Evolutionary conservation across 1,140 invertebrate species (phyloP), one percentile per base, ranked within the genome.

Genomic region (Samia ricini): DNA sequence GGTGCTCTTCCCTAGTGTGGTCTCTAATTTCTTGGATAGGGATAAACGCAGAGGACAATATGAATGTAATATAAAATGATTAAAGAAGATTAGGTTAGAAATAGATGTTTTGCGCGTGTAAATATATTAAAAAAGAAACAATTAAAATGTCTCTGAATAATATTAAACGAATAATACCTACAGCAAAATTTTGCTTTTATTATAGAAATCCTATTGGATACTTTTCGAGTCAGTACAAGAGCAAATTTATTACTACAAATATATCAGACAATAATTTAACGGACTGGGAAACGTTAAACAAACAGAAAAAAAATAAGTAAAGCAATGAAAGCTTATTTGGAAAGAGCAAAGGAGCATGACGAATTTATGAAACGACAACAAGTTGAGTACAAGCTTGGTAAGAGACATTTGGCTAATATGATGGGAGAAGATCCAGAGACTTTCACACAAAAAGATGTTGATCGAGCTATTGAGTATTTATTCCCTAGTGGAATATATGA

Each of bases 341-440:
- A 97, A 84, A 89, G 96, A 79, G 95, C 96, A 21, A 92, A 92
- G 83, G 93, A 94, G 74, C 94, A 98, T 83, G 95, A 98, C 84
- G 93, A 94, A 71, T 97, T 98, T 79, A 96, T 99, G 92, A 93
- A 95, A 74, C 92, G 94, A 68, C 94, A 99, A 89, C 92, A 93
- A 54, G 76, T 93, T 61, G 95, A 98, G 73, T 99, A 95, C 90
- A 94, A 97, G 79, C 94, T 98, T 77, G 98, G 99, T 10, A 97
- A 96, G 85, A 91, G 97, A 22, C 97, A 99, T 92, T 92, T 99
- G 59, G 98, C 98, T 4, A 99, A 99, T 86, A 99, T 99, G 93
- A 99, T 99, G 98, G 98, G 98, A 2, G 93, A 95, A 85, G 95
- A 99, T 92, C 93, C 95, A 1, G 95, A 97, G 69, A 94, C 92